Evolutionary conservation across 2,797 vertebrate genomes (phyloP).

Genomic region (Darevskia mixta): DNA sequence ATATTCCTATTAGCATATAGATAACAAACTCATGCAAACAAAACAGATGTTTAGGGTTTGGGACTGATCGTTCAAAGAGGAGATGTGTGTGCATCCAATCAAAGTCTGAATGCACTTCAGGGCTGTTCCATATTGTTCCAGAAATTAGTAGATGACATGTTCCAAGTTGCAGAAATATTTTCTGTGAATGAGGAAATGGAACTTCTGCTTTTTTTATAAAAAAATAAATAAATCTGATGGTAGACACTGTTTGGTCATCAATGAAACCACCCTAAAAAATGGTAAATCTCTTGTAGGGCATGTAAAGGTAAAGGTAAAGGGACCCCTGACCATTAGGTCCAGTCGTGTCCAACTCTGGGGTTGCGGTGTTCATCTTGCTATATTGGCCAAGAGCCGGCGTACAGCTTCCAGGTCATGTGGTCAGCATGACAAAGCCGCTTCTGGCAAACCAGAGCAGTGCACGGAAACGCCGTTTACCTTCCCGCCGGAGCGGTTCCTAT

Average conservation of each 20-base stretch:
- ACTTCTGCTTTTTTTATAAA: too few relatives aligned
- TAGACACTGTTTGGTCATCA: not conserved
- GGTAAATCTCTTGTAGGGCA: not conserved
- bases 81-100: not conserved
- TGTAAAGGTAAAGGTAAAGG: not conserved
- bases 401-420: too few relatives aligned
- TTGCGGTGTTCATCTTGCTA: too few relatives aligned
- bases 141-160: not conserved
- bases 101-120: not conserved
- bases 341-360: too few relatives aligned
- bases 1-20: not conserved
- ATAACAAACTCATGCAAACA: not conserved
- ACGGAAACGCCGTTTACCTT: too few relatives aligned
- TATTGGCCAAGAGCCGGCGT: too few relatives aligned
- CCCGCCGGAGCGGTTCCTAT: too few relatives aligned
- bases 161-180: not conserved
- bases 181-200: not conserved
- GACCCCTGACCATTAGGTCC: too few relatives aligned
- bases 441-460: too few relatives aligned
- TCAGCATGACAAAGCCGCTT: too few relatives aligned
- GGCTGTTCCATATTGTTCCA: not conserved
- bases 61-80: not conserved
- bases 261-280: not conserved
- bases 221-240: not conserved
- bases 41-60: not conserved